phyloP scores from a whole-genome alignment of 2,888 invertebrate species.

The Brassicogethes aeneus region DNA sequence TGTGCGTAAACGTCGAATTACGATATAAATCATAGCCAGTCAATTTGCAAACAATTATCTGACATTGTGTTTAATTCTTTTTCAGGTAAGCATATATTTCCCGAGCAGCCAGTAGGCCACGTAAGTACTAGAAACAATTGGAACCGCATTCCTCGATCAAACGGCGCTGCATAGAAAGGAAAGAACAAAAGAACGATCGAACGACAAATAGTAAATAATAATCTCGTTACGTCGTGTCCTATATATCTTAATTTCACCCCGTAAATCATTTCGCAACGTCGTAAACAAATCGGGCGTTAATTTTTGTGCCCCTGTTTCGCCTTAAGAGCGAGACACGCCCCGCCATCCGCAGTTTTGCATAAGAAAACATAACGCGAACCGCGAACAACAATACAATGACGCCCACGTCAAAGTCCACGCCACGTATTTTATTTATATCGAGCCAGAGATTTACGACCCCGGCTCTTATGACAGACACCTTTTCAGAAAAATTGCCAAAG shows the following conservation, averaged over 20 bases:
- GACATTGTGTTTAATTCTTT: no score
- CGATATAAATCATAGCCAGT: no score
- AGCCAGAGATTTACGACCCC: no score
- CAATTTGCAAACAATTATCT: no score
- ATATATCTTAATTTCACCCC: conserved; percentile 6
- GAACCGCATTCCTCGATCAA: no score
- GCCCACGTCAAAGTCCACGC: not conserved
- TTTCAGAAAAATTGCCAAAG: no score
- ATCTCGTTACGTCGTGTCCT: not conserved
- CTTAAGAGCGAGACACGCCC: conserved; percentile 12
- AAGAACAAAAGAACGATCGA: not conserved
- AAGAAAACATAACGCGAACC: conserved; percentile 8
- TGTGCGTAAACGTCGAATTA: no score
- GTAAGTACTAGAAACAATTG: no score
- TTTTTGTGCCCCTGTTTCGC: conserved; percentile 7
- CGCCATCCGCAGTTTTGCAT: conserved; percentile 14
- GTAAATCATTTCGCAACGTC: conserved; percentile 8
- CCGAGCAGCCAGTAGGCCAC: no score
- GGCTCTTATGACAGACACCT: no score
- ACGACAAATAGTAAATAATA: not conserved
- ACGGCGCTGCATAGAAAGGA: not conserved
- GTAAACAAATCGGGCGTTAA: conserved; percentile 5
- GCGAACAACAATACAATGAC: conserved; percentile 2
- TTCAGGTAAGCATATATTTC: no score
- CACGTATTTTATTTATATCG: not conserved